These are phyloP conservation scores for Euproctis similis DNA, from an alignment of 2,888 invertebrate genomes.

Conservation along the genomic window DNA sequence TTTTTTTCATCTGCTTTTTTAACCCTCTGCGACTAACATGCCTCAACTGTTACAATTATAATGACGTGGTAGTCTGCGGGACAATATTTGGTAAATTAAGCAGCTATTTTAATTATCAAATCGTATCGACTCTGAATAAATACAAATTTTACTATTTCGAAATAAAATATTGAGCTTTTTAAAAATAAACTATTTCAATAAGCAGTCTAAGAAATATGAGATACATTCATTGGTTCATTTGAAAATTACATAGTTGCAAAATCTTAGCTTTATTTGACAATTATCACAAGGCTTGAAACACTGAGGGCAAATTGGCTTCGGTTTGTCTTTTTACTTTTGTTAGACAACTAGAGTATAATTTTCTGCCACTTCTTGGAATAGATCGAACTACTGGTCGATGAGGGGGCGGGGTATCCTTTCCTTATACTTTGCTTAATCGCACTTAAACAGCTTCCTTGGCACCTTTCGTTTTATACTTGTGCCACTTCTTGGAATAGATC, in stretches of 20 bases:
- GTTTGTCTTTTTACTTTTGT: conserved; percentile 2
- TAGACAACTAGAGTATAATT: conserved; percentile 2
- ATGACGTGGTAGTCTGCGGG: background rate
- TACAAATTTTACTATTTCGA: background rate
- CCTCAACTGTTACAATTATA: background rate
- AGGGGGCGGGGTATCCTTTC: conserved; percentile 7
- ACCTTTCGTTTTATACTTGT: conserved; percentile 10
- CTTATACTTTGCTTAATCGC: conserved; percentile 11
- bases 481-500: conserved; percentile 5
- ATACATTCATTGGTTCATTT: conserved; percentile 1
- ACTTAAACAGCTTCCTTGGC: conserved; percentile 3
- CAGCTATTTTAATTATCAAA: background rate
- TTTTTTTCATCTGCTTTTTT: background rate
- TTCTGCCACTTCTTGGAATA: conserved; percentile 7
- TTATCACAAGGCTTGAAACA: conserved; percentile 3
- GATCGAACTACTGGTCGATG: conserved; percentile 4
- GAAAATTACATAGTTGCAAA: background rate
- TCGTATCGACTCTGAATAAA: background rate
- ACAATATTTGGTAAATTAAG: background rate
- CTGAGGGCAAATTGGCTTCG: conserved; percentile 4
- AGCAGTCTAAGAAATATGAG: conserved; percentile 1
- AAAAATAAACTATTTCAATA: background rate
- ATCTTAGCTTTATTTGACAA: conserved; percentile 2
- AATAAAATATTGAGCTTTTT: background rate
- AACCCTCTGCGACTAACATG: conserved; percentile 3